Conservation (phyloP, 2,888 invertebrate species). For the Pheosia tremula region DNA sequence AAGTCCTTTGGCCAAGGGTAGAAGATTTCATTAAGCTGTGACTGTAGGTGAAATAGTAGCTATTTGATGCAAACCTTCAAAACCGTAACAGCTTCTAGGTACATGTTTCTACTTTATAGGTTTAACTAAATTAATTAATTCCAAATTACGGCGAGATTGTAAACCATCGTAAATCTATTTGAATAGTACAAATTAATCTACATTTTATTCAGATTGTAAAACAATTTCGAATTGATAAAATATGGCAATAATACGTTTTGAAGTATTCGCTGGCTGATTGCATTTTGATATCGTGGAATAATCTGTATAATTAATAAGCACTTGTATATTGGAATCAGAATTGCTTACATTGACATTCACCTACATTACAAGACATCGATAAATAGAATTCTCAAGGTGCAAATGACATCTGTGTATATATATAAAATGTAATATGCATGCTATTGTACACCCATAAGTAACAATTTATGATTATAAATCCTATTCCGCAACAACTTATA, state of each 20-base stretch:
- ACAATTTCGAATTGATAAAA: conserved; percentile 15
- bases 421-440: background rate
- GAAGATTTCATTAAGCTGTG: too few relatives aligned
- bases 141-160: too few relatives aligned
- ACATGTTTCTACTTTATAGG: too few relatives aligned
- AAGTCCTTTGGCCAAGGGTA: too few relatives aligned
- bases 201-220: conserved; percentile 10
- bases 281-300: conserved; percentile 17
- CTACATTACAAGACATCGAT: conserved; percentile 36
- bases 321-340: conserved; percentile 20
- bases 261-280: conserved; percentile 16
- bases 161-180: background rate
- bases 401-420: conserved; percentile 38
- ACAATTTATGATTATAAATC: too few relatives aligned
- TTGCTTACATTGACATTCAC: conserved; percentile 37
- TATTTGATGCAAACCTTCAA: too few relatives aligned
- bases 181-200: background rate
- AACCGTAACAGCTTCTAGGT: too few relatives aligned
- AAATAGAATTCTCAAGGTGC: conserved; percentile 34
- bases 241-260: conserved; percentile 10
- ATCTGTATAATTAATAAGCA: conserved; percentile 6
- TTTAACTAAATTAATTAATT: too few relatives aligned
- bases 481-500: too few relatives aligned
- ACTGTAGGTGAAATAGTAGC: too few relatives aligned
- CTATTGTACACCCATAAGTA: too few relatives aligned